These are phyloP conservation scores for Telmatochromis sp. DNA, from an alignment of 2,113 vertebrate genomes.

Conservation along the genomic window DNA sequence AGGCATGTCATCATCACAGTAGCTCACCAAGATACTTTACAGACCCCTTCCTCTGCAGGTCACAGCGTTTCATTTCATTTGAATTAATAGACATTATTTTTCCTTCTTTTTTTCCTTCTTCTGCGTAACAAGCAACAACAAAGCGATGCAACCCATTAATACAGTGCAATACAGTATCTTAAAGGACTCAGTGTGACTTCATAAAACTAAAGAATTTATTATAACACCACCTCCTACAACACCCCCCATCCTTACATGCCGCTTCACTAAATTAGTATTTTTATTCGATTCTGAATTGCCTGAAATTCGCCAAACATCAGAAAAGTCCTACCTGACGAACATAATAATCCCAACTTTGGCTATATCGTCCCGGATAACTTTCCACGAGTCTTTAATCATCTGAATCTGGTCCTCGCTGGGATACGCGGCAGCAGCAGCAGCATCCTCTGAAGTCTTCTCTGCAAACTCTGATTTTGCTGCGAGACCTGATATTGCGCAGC, in stretches of 20 bases:
- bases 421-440: background rate
- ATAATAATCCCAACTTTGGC: conserved; percentile 78
- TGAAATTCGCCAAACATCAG: background rate
- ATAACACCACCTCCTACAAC: background rate
- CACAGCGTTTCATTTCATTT: background rate
- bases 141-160: background rate
- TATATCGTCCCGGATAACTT: conserved; percentile 76
- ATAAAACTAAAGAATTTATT: background rate
- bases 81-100: background rate
- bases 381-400: conserved; percentile 76
- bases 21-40: background rate
- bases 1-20: background rate
- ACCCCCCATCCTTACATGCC: background rate
- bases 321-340: conserved; percentile 70
- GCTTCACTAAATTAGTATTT: background rate
- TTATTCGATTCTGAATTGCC: background rate
- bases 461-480: conserved; percentile 46
- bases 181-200: background rate
- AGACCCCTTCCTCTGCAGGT: background rate
- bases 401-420: conserved; percentile 61
- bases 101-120: background rate
- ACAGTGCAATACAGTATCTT: background rate
- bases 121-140: background rate
- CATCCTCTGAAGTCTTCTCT: conserved; percentile 31
- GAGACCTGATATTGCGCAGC: conserved; percentile 72